phyloP scores from a whole-genome alignment of 2,113 vertebrate species.

The Mirza zaza region DNA sequence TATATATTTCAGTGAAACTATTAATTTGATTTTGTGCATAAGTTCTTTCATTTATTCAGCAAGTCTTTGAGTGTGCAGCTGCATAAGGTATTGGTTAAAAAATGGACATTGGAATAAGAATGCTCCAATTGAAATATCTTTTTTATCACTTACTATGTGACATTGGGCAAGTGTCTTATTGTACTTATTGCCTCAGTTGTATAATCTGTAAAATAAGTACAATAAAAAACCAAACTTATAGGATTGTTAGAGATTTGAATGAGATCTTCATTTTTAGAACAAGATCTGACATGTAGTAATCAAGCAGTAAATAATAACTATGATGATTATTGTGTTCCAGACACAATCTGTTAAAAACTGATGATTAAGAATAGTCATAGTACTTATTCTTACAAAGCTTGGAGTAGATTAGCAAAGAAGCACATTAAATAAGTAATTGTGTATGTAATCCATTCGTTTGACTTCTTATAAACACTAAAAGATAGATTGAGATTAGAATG shows the following conservation, averaged over 20 bases:
- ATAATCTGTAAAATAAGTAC: neutral
- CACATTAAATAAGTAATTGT: neutral
- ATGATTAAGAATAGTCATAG: neutral
- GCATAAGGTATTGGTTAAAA: neutral
- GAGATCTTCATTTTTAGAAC: neutral
- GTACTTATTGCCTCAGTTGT: neutral
- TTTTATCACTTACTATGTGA: neutral
- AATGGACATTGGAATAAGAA: neutral
- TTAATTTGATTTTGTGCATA: neutral
- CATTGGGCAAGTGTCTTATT: neutral
- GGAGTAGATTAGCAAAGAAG: neutral
- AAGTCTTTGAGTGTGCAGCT: neutral
- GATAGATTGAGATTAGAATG: neutral
- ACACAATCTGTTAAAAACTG: neutral
- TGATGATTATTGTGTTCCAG: neutral
- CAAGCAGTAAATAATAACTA: neutral
- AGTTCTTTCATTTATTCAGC: neutral
- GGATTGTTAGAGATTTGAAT: neutral
- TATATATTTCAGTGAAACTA: neutral
- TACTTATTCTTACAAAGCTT: neutral
- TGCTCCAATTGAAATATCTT: neutral
- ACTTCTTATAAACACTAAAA: neutral
- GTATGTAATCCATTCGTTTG: neutral
- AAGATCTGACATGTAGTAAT: neutral
- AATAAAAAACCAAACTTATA: neutral